Evolutionary conservation across 2,113 vertebrate genomes (phyloP).

Genomic region (Ariopsis seemanni): DNA sequence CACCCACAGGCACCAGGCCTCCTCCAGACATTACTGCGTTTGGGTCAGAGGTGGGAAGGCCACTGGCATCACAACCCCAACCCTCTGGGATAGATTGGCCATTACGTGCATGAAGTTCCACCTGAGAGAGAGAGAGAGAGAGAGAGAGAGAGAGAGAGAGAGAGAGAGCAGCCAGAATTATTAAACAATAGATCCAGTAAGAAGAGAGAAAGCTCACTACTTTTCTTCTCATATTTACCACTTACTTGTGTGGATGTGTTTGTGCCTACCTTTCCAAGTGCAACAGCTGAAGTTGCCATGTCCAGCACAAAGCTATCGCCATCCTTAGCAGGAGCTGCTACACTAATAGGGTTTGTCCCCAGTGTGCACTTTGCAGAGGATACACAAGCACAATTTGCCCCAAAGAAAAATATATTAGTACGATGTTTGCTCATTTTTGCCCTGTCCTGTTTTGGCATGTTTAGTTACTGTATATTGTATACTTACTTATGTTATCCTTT

Average conservation of each 20-base stretch:
- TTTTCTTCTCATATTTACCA: background rate
- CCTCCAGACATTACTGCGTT: constrained; percentile 68
- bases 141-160: background rate
- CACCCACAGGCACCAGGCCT: constrained; percentile 74
- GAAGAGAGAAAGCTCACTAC: background rate
- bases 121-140: constrained; percentile 49
- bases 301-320: constrained; percentile 77
- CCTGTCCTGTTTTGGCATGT: background rate
- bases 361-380: constrained; percentile 69
- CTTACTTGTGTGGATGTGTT: background rate
- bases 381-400: background rate
- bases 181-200: background rate
- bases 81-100: constrained; percentile 70
- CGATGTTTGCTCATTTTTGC: background rate
- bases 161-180: background rate
- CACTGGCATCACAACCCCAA: constrained; percentile 72
- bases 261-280: constrained; percentile 71
- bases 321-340: constrained; percentile 69
- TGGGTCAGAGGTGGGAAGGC: constrained; percentile 66
- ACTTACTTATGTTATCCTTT: background rate
- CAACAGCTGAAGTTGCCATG: constrained; percentile 77
- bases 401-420: background rate
- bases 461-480: background rate
- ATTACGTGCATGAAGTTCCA: constrained; percentile 69
- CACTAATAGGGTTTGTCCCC: constrained; percentile 76